Base-by-base conservation (phyloP, 2,888 invertebrate species). In the Drosophila mettleri region DNA sequence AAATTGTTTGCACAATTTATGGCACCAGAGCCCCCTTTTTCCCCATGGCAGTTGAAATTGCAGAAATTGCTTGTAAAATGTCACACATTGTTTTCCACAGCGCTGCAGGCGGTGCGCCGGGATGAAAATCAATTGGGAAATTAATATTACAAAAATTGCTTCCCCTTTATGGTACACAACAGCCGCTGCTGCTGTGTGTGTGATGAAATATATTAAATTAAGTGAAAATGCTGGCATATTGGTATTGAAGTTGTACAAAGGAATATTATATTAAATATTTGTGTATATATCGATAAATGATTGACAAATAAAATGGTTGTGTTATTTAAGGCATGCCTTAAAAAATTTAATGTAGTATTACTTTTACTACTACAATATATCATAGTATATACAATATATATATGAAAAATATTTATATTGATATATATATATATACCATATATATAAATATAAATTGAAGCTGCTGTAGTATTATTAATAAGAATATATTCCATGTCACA, bases 1-100 rank as follows among this genome's bases (percentile, higher is more conserved):
- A 51, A 64, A 64, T 45, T 61, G 46, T 55, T 67, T 69, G 45
- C 34, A 39, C 51, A 48, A 65, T 68, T 77, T 67, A 69, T 69
- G 43, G 24, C 27, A 0, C 24, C 27, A n/a, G 27, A 10, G 18
- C 39, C 46, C 55, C 4, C 34, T n/a, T 27, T 10, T 16, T 9
- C 14, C 8, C 31, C 22, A 1, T 14, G 12, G 45, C 57, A 33
- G 39, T 20, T 46, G 66, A 31, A 49, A 34, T 52, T 48, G 46
- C 24, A 22, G 43, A 53, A 73, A 60, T 61, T 57, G 70, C 38
- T 70, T 60, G 70, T 66, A 51, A 70, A 74, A 52, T 61, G 51
- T 48, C 43, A 39, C 61, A 52, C 74, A 65, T 48, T 64, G 57
- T 54, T 64, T 74, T 51, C 20, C 45, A 12, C 14, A 33, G 22